Base-by-base conservation (phyloP, 2,797 vertebrate species). In the Pitangus sulphuratus region DNA sequence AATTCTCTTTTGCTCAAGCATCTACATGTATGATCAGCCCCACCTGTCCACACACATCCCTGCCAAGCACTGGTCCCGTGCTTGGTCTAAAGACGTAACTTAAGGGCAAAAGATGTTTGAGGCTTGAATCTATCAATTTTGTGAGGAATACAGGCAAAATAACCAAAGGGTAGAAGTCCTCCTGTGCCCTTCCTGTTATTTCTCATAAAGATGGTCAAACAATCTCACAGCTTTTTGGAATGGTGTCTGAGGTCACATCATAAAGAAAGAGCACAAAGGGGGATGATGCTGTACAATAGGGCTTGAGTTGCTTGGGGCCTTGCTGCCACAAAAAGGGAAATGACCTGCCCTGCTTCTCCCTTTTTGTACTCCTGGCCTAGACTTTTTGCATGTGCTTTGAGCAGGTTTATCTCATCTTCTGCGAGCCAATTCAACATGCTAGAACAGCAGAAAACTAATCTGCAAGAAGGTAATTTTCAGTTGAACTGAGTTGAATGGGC, bases 221-320 rank as follows among this genome's bases (percentile, higher is more conserved):
- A 51, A 51, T 51, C 31, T 93, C 42, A n/a, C 17, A 65, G 54
- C 22, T 48, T 33, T 33, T 62, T 50, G 83, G 70, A 42, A 37
- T 0, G 0, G 33, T 15, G 22, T 45, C 33, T n/a, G 53, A 56
- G 50, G 24, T 60, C 54, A 37, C 0, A 0, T 53, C 6, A 1
- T 4, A 4, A 33, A 40, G 26, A 61, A 30, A 8, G 53, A 31
- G 25, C 45, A 57, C 26, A 8, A 6, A 74, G 10, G 1, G 10
- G 4, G 9, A 9, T 60, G 65, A 71, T 70, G 28, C 25, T 54
- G 28, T 50, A n/a, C 31, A 20, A 8, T 9, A 57, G 57, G 11
- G 7, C 21, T 79, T 42, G n/a, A 24, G 4, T 12, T 78, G 21
- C 35, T 35, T 40, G 10, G 21, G 14, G 18, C 8, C 25, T 77